Conservation (phyloP, 2,888 invertebrate species). For the Drosophila atripex region DNA sequence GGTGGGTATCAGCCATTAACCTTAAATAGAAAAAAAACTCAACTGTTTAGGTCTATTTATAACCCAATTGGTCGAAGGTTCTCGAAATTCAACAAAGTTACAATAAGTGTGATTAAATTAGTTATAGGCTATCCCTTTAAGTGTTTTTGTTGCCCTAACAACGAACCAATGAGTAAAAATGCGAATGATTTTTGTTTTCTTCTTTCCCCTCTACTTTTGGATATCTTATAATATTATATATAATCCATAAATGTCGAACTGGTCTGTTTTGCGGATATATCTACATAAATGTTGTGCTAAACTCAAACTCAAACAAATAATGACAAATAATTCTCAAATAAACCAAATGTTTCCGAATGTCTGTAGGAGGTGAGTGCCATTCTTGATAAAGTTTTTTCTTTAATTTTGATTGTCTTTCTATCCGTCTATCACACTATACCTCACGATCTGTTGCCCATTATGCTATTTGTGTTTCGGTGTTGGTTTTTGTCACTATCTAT, state of each 20-base stretch:
- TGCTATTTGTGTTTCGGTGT: constrained; percentile 62
- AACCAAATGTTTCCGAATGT: constrained; percentile 60
- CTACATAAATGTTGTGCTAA: constrained; percentile 73
- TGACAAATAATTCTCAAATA: constrained; percentile 41
- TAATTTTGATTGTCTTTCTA: constrained; percentile 50
- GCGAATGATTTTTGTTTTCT: constrained; percentile 75
- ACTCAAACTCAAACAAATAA: constrained; percentile 47
- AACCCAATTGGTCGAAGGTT: constrained; percentile 41
- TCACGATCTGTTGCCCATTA: constrained; percentile 39
- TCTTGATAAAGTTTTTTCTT: constrained; percentile 47
- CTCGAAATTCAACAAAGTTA: constrained; percentile 30
- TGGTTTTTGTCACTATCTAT: constrained; percentile 46
- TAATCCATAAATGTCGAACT: constrained; percentile 61
- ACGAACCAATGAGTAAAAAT: constrained; percentile 31
- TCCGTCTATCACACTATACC: constrained; percentile 32
- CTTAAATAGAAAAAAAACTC: not conserved
- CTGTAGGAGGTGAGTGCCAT: constrained; percentile 81
- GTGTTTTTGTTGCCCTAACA: constrained; percentile 46
- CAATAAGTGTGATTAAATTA: constrained; percentile 49
- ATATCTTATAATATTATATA: constrained; percentile 43
- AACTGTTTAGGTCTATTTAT: not conserved
- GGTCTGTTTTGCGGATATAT: constrained; percentile 72
- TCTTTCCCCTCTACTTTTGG: constrained; percentile 60
- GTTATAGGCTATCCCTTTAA: constrained; percentile 28
- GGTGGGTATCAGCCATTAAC: constrained; percentile 85